Percentiles rank a stretch among this genome's conserved stretches.
These are phyloP conservation scores for Mystacides longicornis DNA, from an alignment of 2,888 invertebrate species.

Conservation along the genomic window DNA sequence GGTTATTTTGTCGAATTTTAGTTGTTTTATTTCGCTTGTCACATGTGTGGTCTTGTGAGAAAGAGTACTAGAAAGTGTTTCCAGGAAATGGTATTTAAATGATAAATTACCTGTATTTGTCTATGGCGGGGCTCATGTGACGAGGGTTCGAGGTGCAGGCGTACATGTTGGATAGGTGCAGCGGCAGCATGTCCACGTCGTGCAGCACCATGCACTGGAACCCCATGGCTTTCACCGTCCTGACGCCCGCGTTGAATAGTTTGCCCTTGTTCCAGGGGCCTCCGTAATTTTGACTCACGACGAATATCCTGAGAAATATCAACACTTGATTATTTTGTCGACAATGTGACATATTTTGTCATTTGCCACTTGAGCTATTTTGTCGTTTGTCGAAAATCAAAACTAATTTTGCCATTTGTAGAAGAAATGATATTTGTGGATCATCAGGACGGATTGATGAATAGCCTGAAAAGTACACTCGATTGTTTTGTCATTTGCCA, in stretches of 20 bases:
- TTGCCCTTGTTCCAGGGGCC: slow-evolving; percentile 81
- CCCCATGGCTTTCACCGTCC: slow-evolving; percentile 60
- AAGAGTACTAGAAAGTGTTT: neutral
- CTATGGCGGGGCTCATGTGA: slow-evolving; percentile 83
- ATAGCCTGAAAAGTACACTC: too few relatives aligned
- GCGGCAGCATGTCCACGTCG: slow-evolving; percentile 83
- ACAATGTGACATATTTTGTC: too few relatives aligned
- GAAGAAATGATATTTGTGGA: too few relatives aligned
- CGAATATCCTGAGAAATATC: slow-evolving; percentile 53
- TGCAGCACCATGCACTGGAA: slow-evolving; percentile 83
- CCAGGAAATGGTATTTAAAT: neutral
- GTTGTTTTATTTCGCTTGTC: too few relatives aligned
- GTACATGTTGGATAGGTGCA: slow-evolving; percentile 74
- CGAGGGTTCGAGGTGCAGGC: slow-evolving; percentile 70
- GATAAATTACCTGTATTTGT: slow-evolving; percentile 54
- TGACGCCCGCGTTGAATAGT: slow-evolving; percentile 79
- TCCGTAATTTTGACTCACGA: slow-evolving; percentile 74
- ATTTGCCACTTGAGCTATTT: too few relatives aligned
- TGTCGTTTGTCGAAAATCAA: too few relatives aligned
- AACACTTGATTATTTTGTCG: neutral
- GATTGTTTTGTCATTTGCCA: too few relatives aligned
- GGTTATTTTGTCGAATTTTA: too few relatives aligned
- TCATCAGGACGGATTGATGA: too few relatives aligned
- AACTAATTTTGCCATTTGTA: too few relatives aligned
- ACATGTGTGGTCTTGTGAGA: too few relatives aligned